Percentiles rank a stretch among this genome's conserved stretches.
These are phyloP conservation scores for Lagenorhynchus albirostris DNA, from an alignment of 2,113 vertebrate genomes.

Conservation along the genomic window DNA sequence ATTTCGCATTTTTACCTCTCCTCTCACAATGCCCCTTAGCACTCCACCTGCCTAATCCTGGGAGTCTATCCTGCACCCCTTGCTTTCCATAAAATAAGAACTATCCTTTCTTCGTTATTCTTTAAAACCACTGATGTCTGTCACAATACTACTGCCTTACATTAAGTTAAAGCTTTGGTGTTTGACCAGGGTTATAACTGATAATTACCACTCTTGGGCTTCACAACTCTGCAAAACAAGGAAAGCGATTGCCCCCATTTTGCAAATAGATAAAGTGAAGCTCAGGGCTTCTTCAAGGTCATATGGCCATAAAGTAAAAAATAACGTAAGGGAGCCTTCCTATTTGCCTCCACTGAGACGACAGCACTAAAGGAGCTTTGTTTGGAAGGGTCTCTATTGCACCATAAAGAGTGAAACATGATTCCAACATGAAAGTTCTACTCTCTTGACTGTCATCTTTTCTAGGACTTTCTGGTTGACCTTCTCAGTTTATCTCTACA, in stretches of 20 bases:
- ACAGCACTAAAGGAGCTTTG: fast-evolving
- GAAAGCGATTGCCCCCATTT: not conserved
- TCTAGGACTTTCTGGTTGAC: not conserved
- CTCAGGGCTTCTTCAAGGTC: not conserved
- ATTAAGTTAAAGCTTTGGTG: not conserved
- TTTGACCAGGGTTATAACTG: not conserved
- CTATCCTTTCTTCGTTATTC: not conserved
- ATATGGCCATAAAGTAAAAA: not conserved
- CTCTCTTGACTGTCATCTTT: not conserved
- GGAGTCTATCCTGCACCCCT: not conserved
- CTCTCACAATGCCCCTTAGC: not conserved
- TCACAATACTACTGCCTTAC: not conserved
- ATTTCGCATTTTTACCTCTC: not conserved
- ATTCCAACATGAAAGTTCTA: not conserved
- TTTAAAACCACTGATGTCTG: not conserved
- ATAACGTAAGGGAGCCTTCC: not conserved
- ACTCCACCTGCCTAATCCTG: too few species aligned
- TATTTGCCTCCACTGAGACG: not conserved
- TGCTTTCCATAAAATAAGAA: not conserved
- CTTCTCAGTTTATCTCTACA: not conserved
- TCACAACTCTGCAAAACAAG: not conserved
- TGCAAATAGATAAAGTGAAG: not conserved
- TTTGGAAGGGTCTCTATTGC: not conserved
- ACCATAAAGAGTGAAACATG: not conserved
- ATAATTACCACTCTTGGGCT: not conserved